A percentile compares a stretch with the other conserved stretches of the same genome.
phyloP scores from a whole-genome alignment of 2,113 vertebrate species.

The Hyaena hyaena region DNA sequence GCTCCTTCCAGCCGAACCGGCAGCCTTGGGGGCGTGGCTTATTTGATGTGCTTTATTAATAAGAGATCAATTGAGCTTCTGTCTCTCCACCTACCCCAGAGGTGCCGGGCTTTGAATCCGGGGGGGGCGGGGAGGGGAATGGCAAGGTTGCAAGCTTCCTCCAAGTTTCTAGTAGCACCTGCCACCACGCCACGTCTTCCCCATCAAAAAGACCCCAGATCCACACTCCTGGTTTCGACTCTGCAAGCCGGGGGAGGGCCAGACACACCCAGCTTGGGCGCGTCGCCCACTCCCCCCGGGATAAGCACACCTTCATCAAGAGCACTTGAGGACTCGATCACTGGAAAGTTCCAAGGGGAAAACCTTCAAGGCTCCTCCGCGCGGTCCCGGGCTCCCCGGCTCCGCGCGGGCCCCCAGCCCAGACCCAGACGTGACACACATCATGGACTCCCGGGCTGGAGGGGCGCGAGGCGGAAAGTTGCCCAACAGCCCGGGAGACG shows the following conservation, averaged over 20 bases:
- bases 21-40: slow-evolving; percentile 66
- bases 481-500: background rate
- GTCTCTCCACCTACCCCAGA: slow-evolving; percentile 7
- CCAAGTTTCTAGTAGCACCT: slow-evolving; percentile 77
- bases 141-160: slow-evolving; percentile 49
- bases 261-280: background rate
- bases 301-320: background rate
- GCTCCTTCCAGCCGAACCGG: slow-evolving; percentile 33
- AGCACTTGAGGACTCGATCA: slow-evolving; percentile 8
- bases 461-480: slow-evolving; percentile 62
- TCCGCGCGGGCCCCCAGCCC: background rate
- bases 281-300: background rate
- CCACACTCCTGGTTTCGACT: background rate
- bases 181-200: slow-evolving; percentile 21
- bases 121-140: background rate
- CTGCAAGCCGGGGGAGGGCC: background rate
- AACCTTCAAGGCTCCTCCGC: background rate
- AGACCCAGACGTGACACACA: slow-evolving; percentile 51
- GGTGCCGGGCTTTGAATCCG: slow-evolving; percentile 22
- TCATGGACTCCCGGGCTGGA: slow-evolving; percentile 41
- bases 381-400: background rate
- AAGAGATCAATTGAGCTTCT: slow-evolving; percentile 42
- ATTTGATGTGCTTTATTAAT: slow-evolving; percentile 63
- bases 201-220: background rate
- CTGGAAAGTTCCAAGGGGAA: slow-evolving; percentile 50